Conservation (phyloP, 2,888 invertebrate species). For the Cybosia mesomella region DNA sequence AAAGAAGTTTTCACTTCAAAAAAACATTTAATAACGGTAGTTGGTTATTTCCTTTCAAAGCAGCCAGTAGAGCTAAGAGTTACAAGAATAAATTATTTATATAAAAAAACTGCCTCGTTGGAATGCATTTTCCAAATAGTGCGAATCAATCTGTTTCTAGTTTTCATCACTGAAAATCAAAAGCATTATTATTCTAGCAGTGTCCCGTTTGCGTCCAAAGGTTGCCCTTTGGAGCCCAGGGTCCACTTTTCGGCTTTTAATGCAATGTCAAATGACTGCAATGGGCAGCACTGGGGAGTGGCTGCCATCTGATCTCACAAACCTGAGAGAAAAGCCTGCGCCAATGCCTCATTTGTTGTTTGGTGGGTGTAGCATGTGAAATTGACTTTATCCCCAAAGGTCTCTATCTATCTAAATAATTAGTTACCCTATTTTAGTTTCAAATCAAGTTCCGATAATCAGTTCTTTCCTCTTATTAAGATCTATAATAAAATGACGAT, state of each 20-base stretch:
- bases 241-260: background rate
- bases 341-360: background rate
- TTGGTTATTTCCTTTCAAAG: background rate
- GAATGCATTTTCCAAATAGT: background rate
- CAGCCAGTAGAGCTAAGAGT: background rate
- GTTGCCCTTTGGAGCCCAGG: background rate
- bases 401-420: too few relatives aligned
- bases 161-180: too few relatives aligned
- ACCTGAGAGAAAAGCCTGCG: background rate
- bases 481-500: constrained; percentile 26
- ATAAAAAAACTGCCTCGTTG: background rate
- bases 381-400: too few relatives aligned
- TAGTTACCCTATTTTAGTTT: background rate
- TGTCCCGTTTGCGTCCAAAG: background rate
- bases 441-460: background rate
- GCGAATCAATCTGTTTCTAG: too few relatives aligned
- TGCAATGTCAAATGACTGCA: background rate
- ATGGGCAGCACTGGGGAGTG: background rate
- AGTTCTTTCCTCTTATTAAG: background rate
- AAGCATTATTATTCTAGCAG: background rate
- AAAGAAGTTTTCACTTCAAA: too few relatives aligned
- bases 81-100: background rate
- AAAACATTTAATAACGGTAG: too few relatives aligned
- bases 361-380: too few relatives aligned
- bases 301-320: background rate